Evolutionary conservation across 64 coral and sea anemone genomes (phyloP), one percentile per base, ranked within the genome.

Genomic region (Anthopleura sola): DNA sequence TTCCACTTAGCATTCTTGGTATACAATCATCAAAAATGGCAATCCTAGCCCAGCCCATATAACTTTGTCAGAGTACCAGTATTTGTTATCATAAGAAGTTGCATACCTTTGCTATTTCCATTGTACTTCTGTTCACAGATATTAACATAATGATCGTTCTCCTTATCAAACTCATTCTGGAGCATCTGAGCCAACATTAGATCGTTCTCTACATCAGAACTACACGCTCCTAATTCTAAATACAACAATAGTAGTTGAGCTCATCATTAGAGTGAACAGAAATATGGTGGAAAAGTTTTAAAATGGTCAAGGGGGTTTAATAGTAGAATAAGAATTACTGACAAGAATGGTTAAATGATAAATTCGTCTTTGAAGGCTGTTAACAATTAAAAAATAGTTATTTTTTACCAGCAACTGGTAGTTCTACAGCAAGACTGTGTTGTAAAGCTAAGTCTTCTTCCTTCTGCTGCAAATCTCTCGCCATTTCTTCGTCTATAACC

Each of bases 401-500:
- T 36, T 86, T 13, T 7, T 60, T 78, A 91, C 89, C 84, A 68
- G 76, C 58, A 55, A 86, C 64, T 50, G 84, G 47, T 34, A 60
- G 49, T 18, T 49, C 49, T 32, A 80, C 71, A 38, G 26, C 78
- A 31, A 76, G 64, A 71, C 77, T 85, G 54, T 69, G 55, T 17
- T 76, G 49, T n/a, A 75, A 51, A 37, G 14, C 6, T n/a, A 49
- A 28, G 21, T 86, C 82, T 39, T 97, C 88, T 85, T 99, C 97
- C 51, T 95, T 75, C 32, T 76, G 75, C 56, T 95, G 92, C 55
- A 99, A 80, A 76, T 99, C 93, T 49, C 91, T 92, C 1, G 97
- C 97, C 15, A 99, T 55, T 78, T 99, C 92, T 89, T 99, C 97
- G 19, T 99, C 97, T 79, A 99, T 99, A 9, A 99, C 97, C 17